These are phyloP conservation scores for Chamaetylas fuelleborni DNA, from an alignment of 2,113 vertebrate species.

Conservation along the genomic window DNA sequence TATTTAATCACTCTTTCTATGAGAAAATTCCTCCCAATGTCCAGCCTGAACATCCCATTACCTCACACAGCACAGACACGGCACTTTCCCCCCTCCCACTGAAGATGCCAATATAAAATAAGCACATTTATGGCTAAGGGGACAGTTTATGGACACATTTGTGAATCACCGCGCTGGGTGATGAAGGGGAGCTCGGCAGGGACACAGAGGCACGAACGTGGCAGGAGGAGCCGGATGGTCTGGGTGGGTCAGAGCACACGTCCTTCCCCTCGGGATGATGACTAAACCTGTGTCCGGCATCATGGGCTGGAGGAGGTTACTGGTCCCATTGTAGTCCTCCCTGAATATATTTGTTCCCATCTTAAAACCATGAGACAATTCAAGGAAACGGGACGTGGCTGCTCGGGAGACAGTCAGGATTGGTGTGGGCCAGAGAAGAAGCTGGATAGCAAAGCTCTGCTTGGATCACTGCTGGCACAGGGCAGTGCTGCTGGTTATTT, in stretches of 20 bases:
- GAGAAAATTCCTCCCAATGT: neutral
- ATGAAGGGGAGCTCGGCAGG: neutral
- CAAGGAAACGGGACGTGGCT: neutral
- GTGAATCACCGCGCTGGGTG: accelerated
- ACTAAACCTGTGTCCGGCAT: neutral
- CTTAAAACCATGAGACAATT: neutral
- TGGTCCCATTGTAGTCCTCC: neutral
- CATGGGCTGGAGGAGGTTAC: neutral
- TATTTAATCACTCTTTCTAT: neutral
- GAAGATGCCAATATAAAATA: accelerated
- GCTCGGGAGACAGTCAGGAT: accelerated
- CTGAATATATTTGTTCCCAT: neutral
- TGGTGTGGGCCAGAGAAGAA: neutral
- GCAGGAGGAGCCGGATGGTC: neutral
- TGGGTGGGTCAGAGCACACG: neutral
- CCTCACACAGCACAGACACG: accelerated
- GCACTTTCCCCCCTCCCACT: neutral
- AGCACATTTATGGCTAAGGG: neutral
- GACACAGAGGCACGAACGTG: accelerated
- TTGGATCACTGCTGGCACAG: neutral
- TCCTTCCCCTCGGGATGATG: neutral
- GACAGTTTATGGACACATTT: neutral
- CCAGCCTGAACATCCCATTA: neutral
- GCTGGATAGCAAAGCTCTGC: neutral
- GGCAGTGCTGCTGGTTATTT: neutral